Conservation (phyloP, 1,140 invertebrate species). For the Metaphire vulgaris region DNA sequence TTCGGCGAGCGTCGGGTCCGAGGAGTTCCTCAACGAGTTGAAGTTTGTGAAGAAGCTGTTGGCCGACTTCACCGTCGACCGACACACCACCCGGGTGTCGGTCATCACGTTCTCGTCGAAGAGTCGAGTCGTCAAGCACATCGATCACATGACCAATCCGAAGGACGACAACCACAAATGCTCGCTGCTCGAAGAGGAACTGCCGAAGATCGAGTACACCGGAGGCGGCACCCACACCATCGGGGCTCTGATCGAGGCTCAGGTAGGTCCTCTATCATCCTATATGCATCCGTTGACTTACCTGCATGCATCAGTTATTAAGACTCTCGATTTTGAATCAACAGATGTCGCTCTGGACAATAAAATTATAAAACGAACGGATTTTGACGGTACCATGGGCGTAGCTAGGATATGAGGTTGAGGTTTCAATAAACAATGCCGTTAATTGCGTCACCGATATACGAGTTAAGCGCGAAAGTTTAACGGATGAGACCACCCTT, state of each 20-base stretch:
- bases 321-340: no score
- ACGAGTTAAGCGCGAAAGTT: no score
- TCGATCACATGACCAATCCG: constrained; percentile 60
- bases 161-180: constrained; percentile 59
- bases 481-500: no score
- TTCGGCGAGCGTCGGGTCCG: constrained; percentile 61
- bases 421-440: no score
- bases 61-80: constrained; percentile 64
- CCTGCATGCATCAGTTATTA: no score
- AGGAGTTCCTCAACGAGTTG: constrained; percentile 59
- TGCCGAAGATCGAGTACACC: constrained; percentile 59
- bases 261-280: no score
- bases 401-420: no score
- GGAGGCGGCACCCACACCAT: constrained; percentile 66
- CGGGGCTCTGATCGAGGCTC: constrained; percentile 61
- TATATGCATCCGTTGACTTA: no score
- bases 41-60: constrained; percentile 66
- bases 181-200: constrained; percentile 58
- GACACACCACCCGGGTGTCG: constrained; percentile 60
- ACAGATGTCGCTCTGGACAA: no score
- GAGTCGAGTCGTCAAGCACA: constrained; percentile 56
- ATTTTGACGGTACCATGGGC: no score
- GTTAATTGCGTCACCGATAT: no score
- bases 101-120: constrained; percentile 64
- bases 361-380: no score